Base-by-base conservation (phyloP, 2,888 invertebrate species). In the Heliothis peltigera region DNA sequence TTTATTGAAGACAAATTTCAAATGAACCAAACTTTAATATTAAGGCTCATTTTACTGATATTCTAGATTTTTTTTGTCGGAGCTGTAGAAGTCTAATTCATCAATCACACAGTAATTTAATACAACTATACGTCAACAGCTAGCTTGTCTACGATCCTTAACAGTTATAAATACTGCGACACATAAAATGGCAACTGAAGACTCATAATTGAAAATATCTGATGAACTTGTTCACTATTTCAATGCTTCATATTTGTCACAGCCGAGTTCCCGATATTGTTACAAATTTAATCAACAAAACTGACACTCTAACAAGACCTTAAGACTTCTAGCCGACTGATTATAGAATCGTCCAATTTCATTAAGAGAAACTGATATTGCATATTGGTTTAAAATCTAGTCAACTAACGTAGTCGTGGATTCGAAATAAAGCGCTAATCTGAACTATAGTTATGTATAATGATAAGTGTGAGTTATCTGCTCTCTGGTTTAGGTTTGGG, bases 401-500 rank as follows among this genome's bases (percentile, higher is more conserved):
- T 75, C 56, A 66, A 80, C 75, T 79, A 79, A 49, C 47, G 7
- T 74, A 84, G 71, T 62, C 51, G 12, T 77, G 84, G 75, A 86
- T 80, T 82, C 74, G 76, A 84, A 85, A 81, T 70, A 70, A 79
- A 83, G 77, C 71, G 54, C 80, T 83, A 85, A 78, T 70, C 73
- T 75, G 69, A 73, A 77, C 68, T 74, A 71, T 64, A 51, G 48
- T 77, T 77, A 49, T 64, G 47, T 60, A 19, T 70, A 69, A 62
- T 42, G 21, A 51, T 64, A 51, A 64, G 22, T 67, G 57, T 61
- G 63, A 90, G 89, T 96, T 97, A 98, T 97, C 98, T 97, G 56
- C 98, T 97, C 92, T 98, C 98, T 0, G 98, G 98, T 91, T 98
- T 98, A 68, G 98, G 98, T 92, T 98, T 98, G 0, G 98, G 98